A percentile compares a stretch with the other conserved stretches of the same genome.
These are phyloP conservation scores for Aphrocallistes beatrix DNA, from an alignment of 37 sponge, comb jelly and placozoan genomes.

Conservation along the genomic window DNA sequence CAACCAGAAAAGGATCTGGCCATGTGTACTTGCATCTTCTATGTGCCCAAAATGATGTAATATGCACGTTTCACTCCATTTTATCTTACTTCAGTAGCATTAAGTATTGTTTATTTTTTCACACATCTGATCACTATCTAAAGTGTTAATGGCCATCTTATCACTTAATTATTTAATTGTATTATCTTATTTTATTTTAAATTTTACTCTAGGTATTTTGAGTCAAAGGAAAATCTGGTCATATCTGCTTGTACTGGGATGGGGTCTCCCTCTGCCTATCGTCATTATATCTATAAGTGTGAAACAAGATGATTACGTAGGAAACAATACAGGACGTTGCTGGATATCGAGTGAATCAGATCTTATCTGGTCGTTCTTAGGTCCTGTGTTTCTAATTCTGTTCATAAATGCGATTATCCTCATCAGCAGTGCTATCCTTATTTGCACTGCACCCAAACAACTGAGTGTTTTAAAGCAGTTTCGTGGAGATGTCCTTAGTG, in stretches of 20 bases:
- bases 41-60: too few species aligned
- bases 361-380: conserved; percentile 7
- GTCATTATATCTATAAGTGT: neutral
- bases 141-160: too few species aligned
- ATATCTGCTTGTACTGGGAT: neutral
- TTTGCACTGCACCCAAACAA: neutral
- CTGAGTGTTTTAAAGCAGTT: neutral
- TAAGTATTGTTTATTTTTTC: too few species aligned
- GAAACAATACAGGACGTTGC: neutral
- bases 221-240: neutral
- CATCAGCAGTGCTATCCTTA: neutral
- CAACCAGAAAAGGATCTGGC: too few species aligned
- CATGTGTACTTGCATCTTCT: too few species aligned
- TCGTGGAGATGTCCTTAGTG: neutral
- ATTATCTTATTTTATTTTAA: neutral
- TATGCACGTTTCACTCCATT: too few species aligned
- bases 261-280: neutral
- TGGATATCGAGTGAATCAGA: neutral
- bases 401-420: neutral
- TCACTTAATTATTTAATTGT: too few species aligned
- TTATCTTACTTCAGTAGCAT: too few species aligned
- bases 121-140: too few species aligned
- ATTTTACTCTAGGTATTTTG: neutral
- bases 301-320: neutral
- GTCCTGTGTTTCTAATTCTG: neutral